Percentiles rank a stretch among this genome's conserved stretches.
Evolutionary conservation across 2,888 invertebrate genomes (phyloP).

Genomic region (Agrotis exclamationis): DNA sequence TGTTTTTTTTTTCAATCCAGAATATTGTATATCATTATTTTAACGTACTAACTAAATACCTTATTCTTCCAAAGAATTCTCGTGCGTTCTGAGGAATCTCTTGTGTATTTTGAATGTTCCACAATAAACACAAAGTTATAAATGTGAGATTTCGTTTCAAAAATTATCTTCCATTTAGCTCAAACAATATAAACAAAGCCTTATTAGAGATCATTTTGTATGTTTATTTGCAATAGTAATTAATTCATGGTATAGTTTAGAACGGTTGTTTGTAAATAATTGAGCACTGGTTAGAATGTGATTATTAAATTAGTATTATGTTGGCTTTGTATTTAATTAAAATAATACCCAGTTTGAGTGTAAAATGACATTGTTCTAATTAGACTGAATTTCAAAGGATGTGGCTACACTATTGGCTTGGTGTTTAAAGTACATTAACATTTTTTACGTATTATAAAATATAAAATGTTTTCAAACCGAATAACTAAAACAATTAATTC

Average conservation of each 20-base stretch:
- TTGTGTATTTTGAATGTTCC: not conserved
- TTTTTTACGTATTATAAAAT: no score
- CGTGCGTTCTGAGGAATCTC: no score
- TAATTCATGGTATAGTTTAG: conserved; percentile 31
- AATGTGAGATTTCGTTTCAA: not conserved
- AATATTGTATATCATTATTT: not conserved
- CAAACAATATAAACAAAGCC: not conserved
- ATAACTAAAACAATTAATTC: not conserved
- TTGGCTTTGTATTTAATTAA: conserved; percentile 2
- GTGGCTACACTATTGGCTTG: not conserved
- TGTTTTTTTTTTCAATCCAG: no score
- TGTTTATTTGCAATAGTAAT: conserved; percentile 38
- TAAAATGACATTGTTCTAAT: conserved; percentile 11
- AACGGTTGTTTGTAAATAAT: conserved; percentile 24
- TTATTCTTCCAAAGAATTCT: not conserved
- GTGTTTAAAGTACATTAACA: not conserved
- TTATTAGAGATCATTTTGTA: conserved; percentile 36
- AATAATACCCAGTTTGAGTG: not conserved
- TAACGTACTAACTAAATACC: not conserved
- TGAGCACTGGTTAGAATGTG: conserved; percentile 4
- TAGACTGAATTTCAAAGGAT: not conserved
- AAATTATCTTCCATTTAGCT: not conserved
- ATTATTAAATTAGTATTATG: conserved; percentile 33
- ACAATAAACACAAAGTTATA: not conserved
- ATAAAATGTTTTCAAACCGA: not conserved